phyloP scores from a whole-genome alignment of 2,888 invertebrate species.

The Heliconius ethilla region DNA sequence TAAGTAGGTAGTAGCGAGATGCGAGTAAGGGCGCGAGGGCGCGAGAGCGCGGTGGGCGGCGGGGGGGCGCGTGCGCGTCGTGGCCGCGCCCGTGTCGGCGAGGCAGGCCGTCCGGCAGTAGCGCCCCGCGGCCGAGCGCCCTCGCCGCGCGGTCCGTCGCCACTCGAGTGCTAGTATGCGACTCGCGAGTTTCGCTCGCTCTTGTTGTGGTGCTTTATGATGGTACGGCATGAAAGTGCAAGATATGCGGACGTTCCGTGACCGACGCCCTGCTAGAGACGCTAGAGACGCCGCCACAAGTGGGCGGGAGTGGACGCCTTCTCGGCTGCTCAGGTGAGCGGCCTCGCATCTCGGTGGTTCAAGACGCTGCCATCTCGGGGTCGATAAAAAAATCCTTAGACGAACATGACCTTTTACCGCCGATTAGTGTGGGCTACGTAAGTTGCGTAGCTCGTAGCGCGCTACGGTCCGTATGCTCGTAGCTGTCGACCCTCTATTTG shows the following conservation, averaged over 20 bases:
- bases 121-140: conserved; percentile 54
- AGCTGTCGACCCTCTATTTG: conserved; percentile 13
- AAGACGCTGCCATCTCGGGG: conserved; percentile 71
- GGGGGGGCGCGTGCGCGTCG: conserved; percentile 65
- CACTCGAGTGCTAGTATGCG: conserved; percentile 62
- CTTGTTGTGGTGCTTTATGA: conserved; percentile 79
- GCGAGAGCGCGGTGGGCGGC: conserved; percentile 50
- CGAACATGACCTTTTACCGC: conserved; percentile 45
- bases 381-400: conserved; percentile 66
- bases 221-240: conserved; percentile 78
- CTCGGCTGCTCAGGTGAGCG: conserved; percentile 77
- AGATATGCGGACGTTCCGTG: conserved; percentile 80
- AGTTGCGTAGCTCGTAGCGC: conserved; percentile 42
- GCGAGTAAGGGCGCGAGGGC: conserved; percentile 63
- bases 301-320: conserved; percentile 73
- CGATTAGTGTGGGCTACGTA: conserved; percentile 31
- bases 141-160: conserved; percentile 50
- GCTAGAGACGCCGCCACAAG: conserved; percentile 71
- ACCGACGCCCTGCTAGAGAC: conserved; percentile 55
- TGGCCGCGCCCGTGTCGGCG: conserved; percentile 59
- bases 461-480: conserved; percentile 35
- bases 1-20: conserved; percentile 75
- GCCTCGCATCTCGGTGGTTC: conserved; percentile 67
- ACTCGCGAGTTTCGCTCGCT: conserved; percentile 71
- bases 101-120: conserved; percentile 66